Percentiles rank a stretch among this genome's conserved stretches.
These are phyloP conservation scores for Helogale parvula DNA, from an alignment of 2,113 vertebrate genomes.

Conservation along the genomic window DNA sequence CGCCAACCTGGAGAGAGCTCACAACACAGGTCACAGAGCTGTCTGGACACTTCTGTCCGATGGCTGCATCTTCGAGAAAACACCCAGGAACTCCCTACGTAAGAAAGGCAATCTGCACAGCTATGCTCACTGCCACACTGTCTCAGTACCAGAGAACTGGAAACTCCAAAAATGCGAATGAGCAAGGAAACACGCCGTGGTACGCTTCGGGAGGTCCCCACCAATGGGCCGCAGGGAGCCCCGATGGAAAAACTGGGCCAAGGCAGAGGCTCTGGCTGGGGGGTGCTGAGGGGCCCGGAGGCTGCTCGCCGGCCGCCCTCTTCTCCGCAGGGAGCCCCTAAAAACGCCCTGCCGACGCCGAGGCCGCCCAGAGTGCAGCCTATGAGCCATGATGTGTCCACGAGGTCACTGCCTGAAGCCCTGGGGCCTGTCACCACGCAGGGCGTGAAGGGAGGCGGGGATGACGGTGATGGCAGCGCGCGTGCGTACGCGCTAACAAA, in stretches of 20 bases:
- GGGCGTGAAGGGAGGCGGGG: not conserved
- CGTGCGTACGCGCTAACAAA: not conserved
- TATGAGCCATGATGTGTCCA: rapidly evolving
- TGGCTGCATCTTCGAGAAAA: not conserved
- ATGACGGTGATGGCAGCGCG: not conserved
- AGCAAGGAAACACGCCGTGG: not conserved
- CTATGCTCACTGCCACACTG: not conserved
- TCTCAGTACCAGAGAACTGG: not conserved
- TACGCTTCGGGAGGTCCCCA: not conserved
- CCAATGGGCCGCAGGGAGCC: no score
- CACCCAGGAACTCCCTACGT: not conserved
- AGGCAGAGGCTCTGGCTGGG: not conserved
- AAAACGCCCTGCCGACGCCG: not conserved
- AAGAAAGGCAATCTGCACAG: not conserved
- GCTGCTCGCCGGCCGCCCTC: not conserved
- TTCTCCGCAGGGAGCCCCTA: not conserved
- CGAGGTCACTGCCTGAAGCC: not conserved
- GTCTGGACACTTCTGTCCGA: not conserved
- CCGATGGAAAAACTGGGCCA: not conserved
- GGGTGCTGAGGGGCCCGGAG: not conserved
- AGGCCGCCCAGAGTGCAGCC: not conserved
- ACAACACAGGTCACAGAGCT: not conserved
- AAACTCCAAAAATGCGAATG: not conserved
- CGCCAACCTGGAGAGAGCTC: not conserved
- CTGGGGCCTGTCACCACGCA: no score